phyloP scores from a whole-genome alignment of 2,113 vertebrate genomes.

The Helogale parvula region DNA sequence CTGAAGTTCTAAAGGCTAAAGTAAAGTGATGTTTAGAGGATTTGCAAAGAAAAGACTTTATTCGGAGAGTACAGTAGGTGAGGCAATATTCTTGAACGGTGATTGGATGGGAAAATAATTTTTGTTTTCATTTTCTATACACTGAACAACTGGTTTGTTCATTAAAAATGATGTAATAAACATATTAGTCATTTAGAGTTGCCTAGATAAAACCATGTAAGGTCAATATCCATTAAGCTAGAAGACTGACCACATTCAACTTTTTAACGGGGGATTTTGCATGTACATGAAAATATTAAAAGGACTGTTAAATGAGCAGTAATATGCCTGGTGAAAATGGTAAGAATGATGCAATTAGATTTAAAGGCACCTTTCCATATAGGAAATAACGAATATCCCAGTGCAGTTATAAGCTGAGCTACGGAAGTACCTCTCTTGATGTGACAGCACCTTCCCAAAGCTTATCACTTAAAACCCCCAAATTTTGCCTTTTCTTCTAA shows the following conservation, averaged over 20 bases:
- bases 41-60: neutral
- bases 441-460: neutral
- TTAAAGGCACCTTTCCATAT: slow-evolving; percentile 19
- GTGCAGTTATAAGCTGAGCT: neutral
- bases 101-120: slow-evolving; percentile 17
- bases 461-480: neutral
- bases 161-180: slow-evolving; percentile 57
- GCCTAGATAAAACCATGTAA: slow-evolving; percentile 48
- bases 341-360: slow-evolving; percentile 30
- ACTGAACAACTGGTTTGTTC: neutral
- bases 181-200: slow-evolving; percentile 52
- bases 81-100: neutral
- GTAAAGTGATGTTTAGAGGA: neutral
- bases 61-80: neutral
- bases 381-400: neutral
- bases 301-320: slow-evolving; percentile 39
- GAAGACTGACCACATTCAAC: slow-evolving; percentile 39
- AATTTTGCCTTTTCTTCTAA: neutral
- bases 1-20: neutral
- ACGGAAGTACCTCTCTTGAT: neutral
- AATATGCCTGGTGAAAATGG: neutral
- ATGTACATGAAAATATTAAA: neutral
- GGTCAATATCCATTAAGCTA: slow-evolving; percentile 60
- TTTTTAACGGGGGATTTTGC: slow-evolving; percentile 34
- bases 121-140: slow-evolving; percentile 37